These are phyloP conservation scores for Clarias pachynema DNA, from an alignment of 2,797 vertebrate genomes.

Conservation along the genomic window DNA sequence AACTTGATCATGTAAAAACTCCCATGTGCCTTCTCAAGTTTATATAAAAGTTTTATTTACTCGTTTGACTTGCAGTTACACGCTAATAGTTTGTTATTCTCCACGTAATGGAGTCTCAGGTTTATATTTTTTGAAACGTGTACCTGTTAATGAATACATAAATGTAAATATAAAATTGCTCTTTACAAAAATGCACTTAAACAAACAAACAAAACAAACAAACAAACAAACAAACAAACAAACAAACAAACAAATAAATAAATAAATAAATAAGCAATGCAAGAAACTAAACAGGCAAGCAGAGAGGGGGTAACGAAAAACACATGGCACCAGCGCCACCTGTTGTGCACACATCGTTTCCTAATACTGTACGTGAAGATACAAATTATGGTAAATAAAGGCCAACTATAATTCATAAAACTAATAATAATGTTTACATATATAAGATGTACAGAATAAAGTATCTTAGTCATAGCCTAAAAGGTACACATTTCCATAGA, in stretches of 20 bases:
- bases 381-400: background rate
- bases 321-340: conserved; percentile 24
- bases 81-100: background rate
- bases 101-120: background rate
- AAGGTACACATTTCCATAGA: background rate
- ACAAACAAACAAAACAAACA: background rate
- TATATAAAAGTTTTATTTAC: background rate
- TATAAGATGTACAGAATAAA: background rate
- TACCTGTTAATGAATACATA: background rate
- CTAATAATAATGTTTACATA: background rate
- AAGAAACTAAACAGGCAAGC: background rate
- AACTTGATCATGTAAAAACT: background rate
- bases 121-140: background rate
- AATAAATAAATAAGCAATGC: too few relatives aligned
- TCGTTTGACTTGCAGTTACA: background rate
- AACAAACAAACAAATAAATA: background rate
- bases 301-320: background rate
- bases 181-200: too few relatives aligned
- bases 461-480: background rate
- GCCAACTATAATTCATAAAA: background rate
- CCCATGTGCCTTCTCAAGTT: background rate
- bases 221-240: background rate
- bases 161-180: background rate
- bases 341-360: background rate
- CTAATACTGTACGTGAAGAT: background rate